Percentiles rank a stretch among this genome's conserved stretches.
These are phyloP conservation scores for Ctenicera cuprea DNA, from an alignment of 2,888 invertebrate species.

Conservation along the genomic window DNA sequence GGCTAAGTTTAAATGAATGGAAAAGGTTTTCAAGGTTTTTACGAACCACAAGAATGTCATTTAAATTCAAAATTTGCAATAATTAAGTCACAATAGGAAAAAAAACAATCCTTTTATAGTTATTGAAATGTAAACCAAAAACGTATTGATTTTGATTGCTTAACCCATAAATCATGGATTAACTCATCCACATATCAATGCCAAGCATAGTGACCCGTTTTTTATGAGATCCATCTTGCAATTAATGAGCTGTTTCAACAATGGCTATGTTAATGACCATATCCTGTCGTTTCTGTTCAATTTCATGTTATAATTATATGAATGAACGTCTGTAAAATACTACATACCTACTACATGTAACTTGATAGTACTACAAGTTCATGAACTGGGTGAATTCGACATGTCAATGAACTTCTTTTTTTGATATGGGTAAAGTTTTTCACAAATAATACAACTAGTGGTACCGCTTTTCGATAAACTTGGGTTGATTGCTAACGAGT, in stretches of 20 bases:
- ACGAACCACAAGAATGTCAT: no score
- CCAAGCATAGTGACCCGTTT: background rate
- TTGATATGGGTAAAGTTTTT: background rate
- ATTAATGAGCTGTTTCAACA: background rate
- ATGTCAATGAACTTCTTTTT: slow-evolving; percentile 17
- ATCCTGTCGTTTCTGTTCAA: slow-evolving; percentile 42
- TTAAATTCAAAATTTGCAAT: no score
- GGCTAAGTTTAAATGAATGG: no score
- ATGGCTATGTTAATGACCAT: slow-evolving; percentile 27
- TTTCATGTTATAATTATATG: slow-evolving; percentile 37
- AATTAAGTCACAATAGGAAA: no score
- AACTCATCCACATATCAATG: slow-evolving; percentile 1
- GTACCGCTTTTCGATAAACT: no score
- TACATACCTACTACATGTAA: slow-evolving; percentile 4
- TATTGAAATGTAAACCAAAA: background rate
- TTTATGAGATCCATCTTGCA: background rate
- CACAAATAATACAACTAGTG: no score
- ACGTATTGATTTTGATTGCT: background rate
- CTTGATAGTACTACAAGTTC: slow-evolving; percentile 37
- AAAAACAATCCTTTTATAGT: no score
- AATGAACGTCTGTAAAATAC: slow-evolving; percentile 8
- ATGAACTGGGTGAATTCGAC: slow-evolving; percentile 4
- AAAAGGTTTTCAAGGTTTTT: no score
- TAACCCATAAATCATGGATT: background rate
- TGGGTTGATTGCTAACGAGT: no score